Evolutionary conservation across 1,140 invertebrate genomes (phyloP).

Genomic region (Drosophila azteca): DNA sequence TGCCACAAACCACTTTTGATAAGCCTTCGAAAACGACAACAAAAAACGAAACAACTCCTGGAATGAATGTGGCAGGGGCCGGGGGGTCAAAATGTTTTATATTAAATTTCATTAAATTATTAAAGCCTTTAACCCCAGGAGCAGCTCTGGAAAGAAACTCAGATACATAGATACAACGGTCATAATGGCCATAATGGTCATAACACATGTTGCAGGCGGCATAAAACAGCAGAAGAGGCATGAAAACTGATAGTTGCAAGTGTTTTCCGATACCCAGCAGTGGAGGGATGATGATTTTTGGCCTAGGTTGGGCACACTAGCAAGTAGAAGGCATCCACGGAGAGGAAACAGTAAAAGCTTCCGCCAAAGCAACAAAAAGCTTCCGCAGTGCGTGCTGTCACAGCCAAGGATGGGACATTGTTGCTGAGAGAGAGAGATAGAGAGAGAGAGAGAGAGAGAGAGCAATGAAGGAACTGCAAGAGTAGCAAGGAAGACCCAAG

Average conservation of each 20-base stretch:
- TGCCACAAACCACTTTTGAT: constrained; percentile 1
- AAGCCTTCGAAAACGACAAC: constrained; percentile 3
- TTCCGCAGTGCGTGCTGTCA: too few relatives aligned
- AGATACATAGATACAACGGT: too few relatives aligned
- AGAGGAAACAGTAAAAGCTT: too few relatives aligned
- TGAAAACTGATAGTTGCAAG: constrained; percentile 35
- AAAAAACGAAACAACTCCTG: constrained; percentile 2
- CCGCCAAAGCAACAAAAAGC: too few relatives aligned
- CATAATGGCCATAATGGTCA: background rate
- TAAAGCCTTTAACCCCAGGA: constrained; percentile 37
- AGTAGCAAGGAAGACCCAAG: too few relatives aligned
- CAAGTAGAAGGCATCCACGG: too few relatives aligned
- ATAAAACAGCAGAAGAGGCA: background rate
- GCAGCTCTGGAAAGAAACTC: constrained; percentile 17
- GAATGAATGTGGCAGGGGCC: constrained; percentile 47
- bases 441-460: too few relatives aligned
- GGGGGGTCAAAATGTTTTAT: constrained; percentile 63
- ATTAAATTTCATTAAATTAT: constrained; percentile 70
- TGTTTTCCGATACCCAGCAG: constrained; percentile 7
- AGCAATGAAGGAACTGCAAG: too few relatives aligned
- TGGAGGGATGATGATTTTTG: too few relatives aligned
- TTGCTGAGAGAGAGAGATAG: too few relatives aligned
- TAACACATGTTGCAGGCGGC: constrained; percentile 35
- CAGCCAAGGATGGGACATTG: too few relatives aligned
- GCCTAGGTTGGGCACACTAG: too few relatives aligned